phyloP scores from a whole-genome alignment of 2,113 vertebrate genomes.

The Pteruthius melanotis region DNA sequence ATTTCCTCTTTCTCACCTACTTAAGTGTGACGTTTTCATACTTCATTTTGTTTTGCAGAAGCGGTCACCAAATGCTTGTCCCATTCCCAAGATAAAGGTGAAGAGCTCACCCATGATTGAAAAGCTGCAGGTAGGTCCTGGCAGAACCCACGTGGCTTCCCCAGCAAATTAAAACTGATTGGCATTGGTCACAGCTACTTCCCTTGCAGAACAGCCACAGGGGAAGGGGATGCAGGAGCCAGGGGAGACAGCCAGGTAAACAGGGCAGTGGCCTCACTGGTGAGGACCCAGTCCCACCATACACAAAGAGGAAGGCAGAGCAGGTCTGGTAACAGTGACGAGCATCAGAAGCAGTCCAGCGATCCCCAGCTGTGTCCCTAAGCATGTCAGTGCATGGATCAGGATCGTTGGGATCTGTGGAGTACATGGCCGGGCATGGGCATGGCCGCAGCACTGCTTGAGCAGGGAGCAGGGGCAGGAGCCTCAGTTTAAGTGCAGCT shows the following conservation, averaged over 20 bases:
- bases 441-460: not conserved
- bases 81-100: conserved; percentile 72
- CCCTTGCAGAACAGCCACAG: not conserved
- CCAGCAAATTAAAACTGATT: not conserved
- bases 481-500: not conserved
- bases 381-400: not conserved
- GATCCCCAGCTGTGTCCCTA: not conserved
- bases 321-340: not conserved
- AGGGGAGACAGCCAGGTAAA: not conserved
- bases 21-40: not conserved
- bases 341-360: not conserved
- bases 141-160: not conserved
- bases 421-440: not conserved
- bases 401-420: not conserved
- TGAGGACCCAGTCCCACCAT: not conserved
- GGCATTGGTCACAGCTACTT: not conserved
- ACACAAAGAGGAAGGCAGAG: not conserved
- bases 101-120: conserved; percentile 82
- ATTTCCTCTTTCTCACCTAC: not conserved
- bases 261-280: not conserved
- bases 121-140: conserved; percentile 77
- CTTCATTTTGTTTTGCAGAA: conserved; percentile 67
- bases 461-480: not conserved
- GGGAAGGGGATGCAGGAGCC: not conserved
- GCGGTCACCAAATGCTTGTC: conserved; percentile 42